phyloP scores from a whole-genome alignment of 2,797 vertebrate genomes.

The Dryobates pubescens region DNA sequence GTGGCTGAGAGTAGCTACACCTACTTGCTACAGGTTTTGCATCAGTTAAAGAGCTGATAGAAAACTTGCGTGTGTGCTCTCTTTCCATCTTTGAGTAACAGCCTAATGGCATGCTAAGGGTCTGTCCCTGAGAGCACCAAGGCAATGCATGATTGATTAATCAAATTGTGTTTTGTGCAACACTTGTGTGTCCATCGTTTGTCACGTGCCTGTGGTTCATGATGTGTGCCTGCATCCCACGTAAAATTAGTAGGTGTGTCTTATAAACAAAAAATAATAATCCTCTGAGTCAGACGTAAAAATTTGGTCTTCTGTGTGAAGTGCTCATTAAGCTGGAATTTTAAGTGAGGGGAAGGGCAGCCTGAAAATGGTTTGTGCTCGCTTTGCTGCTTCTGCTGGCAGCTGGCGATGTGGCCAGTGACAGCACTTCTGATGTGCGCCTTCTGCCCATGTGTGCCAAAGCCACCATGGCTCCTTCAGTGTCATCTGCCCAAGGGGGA shows the following conservation, averaged over 20 bases:
- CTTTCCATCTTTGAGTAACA: background rate
- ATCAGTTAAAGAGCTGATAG: background rate
- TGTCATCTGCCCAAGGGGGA: background rate
- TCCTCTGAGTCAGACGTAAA: conserved; percentile 52
- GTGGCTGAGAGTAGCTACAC: background rate
- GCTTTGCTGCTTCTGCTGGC: background rate
- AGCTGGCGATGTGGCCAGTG: fast-evolving
- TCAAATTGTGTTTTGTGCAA: background rate
- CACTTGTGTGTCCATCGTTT: background rate
- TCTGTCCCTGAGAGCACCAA: background rate
- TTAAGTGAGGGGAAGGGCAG: conserved; percentile 56
- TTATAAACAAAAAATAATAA: conserved; percentile 65
- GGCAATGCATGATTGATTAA: background rate
- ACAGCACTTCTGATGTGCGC: background rate
- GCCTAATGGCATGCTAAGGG: background rate
- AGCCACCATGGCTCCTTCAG: fast-evolving
- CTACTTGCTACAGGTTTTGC: background rate
- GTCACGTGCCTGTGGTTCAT: background rate
- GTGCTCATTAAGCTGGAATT: conserved; percentile 69
- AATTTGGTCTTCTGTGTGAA: conserved; percentile 22
- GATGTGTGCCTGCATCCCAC: background rate
- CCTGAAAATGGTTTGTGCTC: background rate
- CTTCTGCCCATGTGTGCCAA: background rate
- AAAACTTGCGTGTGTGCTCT: background rate
- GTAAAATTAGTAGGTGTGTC: conserved; percentile 58